These are phyloP conservation scores for Synanthedon vespiformis DNA, from an alignment of 2,888 invertebrate genomes.

Conservation along the genomic window DNA sequence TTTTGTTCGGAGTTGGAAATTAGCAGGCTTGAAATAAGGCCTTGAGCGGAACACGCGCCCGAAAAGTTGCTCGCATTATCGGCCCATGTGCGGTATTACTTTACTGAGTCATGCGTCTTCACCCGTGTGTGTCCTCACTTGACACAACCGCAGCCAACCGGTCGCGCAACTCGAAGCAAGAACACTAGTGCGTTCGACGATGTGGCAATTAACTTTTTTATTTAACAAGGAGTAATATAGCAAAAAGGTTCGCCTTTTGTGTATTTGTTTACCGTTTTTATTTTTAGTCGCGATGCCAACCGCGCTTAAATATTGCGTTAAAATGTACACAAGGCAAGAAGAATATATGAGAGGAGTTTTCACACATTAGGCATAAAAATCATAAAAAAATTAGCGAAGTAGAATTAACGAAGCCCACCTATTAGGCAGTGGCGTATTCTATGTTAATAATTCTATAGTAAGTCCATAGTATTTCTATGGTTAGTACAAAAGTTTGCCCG, in stretches of 20 bases:
- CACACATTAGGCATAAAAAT: no score
- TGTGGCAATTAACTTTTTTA: constrained; percentile 22
- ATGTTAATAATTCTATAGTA: no score
- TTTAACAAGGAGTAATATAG: constrained; percentile 18
- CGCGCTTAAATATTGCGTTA: not conserved
- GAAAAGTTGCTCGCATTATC: not conserved
- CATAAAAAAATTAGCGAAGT: no score
- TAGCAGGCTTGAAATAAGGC: not conserved
- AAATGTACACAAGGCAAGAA: no score
- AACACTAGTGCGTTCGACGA: constrained; percentile 18
- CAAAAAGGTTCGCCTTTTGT: constrained; percentile 10
- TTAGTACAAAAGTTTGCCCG: no score
- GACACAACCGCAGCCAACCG: not conserved
- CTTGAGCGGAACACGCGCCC: not conserved
- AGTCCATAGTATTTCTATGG: no score
- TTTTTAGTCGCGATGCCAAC: constrained; percentile 1
- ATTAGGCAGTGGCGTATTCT: no score
- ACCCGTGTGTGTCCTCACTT: not conserved
- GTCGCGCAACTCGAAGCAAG: not conserved
- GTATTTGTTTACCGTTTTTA: constrained; percentile 5
- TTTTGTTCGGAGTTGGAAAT: no score
- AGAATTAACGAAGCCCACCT: no score
- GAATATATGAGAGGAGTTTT: no score
- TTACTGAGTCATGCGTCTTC: constrained; percentile 1
- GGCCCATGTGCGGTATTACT: not conserved